phyloP scores from a whole-genome alignment of 1,140 invertebrate genomes.

The Euschistus heros region DNA sequence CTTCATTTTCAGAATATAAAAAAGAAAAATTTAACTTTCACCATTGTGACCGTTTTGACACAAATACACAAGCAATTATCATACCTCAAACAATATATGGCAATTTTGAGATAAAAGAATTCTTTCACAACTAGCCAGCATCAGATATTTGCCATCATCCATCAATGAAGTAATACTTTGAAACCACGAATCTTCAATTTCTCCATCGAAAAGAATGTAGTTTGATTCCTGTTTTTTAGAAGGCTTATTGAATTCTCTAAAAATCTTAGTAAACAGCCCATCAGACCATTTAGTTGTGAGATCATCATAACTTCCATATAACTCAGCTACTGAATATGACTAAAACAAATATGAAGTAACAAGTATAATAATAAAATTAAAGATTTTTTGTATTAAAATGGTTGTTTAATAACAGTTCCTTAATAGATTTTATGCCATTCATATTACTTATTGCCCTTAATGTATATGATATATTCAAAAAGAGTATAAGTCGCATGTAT shows the following conservation, averaged over 20 bases:
- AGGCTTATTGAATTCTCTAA: conserved; percentile 75
- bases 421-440: too few species aligned
- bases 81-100: conserved; percentile 74
- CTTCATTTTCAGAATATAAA: too few species aligned
- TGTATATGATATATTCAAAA: too few species aligned
- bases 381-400: background rate
- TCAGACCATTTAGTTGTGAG: conserved; percentile 83
- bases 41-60: too few species aligned
- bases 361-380: background rate
- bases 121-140: conserved; percentile 78
- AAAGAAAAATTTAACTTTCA: too few species aligned
- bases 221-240: conserved; percentile 53
- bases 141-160: conserved; percentile 84
- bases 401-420: background rate
- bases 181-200: conserved; percentile 86
- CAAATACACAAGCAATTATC: conserved; percentile 20
- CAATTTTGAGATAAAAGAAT: conserved; percentile 72
- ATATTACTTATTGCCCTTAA: too few species aligned
- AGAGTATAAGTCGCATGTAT: too few species aligned
- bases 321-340: conserved; percentile 77
- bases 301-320: conserved; percentile 78
- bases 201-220: conserved; percentile 85
- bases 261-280: conserved; percentile 79
- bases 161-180: conserved; percentile 95
- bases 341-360: conserved; percentile 32